A percentile compares a stretch with the other conserved stretches of the same genome.
phyloP scores from a whole-genome alignment of 1,140 invertebrate species.

The Apocrypta bakeri region DNA sequence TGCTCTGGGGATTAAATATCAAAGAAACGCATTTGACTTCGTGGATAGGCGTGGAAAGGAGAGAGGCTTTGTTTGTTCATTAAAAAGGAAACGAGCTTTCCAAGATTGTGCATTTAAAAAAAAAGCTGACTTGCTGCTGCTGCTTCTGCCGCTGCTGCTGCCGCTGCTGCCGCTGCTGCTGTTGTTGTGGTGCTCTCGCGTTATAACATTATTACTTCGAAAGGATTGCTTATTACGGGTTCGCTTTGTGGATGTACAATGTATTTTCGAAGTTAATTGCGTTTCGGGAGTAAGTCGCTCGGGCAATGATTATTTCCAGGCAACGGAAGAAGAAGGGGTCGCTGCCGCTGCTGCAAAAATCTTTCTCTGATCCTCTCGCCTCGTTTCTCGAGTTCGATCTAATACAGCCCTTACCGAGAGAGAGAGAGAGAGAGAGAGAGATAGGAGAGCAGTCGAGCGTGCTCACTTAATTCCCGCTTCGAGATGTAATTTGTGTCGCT shows the following conservation, averaged over 20 bases:
- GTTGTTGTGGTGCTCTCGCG: too few species aligned
- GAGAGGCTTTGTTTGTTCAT: not conserved
- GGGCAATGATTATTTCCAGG: constrained; percentile 48
- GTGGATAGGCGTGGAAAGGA: not conserved
- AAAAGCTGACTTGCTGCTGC: not conserved
- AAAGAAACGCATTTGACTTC: not conserved
- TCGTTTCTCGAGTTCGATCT: constrained; percentile 36
- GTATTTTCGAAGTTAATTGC: constrained; percentile 53
- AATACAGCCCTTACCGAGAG: constrained; percentile 52
- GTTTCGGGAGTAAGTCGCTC: constrained; percentile 48
- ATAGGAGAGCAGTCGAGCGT: constrained; percentile 57
- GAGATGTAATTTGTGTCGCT: constrained; percentile 66
- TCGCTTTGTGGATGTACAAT: constrained; percentile 45
- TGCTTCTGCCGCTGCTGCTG: too few species aligned
- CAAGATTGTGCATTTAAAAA: constrained; percentile 41
- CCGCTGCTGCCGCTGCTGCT: too few species aligned
- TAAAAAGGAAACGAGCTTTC: not conserved
- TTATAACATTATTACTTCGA: constrained; percentile 50
- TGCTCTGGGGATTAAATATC: too few species aligned
- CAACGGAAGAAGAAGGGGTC: constrained; percentile 7
- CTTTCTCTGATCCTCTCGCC: constrained; percentile 40
- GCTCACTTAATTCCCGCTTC: constrained; percentile 65
- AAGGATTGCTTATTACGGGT: constrained; percentile 43
- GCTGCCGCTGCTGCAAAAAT: constrained; percentile 46
- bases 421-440: not conserved